Conservation (phyloP, 2,888 invertebrate genomes). For the Lordiphosa andalusiaca region DNA sequence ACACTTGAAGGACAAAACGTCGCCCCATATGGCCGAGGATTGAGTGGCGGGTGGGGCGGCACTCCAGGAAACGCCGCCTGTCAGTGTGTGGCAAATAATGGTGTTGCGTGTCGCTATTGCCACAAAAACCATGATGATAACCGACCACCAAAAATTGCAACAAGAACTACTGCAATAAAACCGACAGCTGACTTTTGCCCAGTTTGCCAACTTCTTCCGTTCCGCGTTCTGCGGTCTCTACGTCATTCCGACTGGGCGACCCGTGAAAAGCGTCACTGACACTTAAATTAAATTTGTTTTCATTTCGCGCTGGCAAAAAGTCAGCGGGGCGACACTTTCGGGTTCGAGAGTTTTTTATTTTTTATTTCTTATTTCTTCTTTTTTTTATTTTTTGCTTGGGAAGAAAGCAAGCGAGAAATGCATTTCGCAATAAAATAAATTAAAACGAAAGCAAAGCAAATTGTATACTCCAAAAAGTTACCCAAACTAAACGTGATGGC, state of each 20-base stretch:
- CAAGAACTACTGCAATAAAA: conserved; percentile 40
- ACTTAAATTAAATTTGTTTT: conserved; percentile 72
- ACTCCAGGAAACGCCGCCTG: conserved; percentile 59
- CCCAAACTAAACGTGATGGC: conserved; percentile 47
- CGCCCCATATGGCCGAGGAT: conserved; percentile 39
- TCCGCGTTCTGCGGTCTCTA: conserved; percentile 15
- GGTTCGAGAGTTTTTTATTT: conserved; percentile 8
- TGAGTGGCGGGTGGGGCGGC: not conserved
- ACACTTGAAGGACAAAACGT: conserved; percentile 60
- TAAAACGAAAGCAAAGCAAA: conserved; percentile 67
- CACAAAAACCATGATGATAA: conserved; percentile 53
- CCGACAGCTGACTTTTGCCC: conserved; percentile 47
- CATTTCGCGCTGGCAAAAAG: conserved; percentile 51
- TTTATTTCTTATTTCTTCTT: conserved; percentile 1
- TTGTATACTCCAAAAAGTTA: conserved; percentile 46
- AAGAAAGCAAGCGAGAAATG: conserved; percentile 35
- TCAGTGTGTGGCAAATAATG: conserved; percentile 73
- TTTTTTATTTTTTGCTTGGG: conserved; percentile 7
- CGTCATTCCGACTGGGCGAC: conserved; percentile 9
- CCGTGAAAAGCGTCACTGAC: conserved; percentile 70
- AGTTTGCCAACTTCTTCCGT: conserved; percentile 36
- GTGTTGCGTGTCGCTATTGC: conserved; percentile 69
- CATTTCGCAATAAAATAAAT: conserved; percentile 66
- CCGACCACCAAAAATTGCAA: conserved; percentile 34
- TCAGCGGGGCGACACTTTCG: conserved; percentile 64